Conservation (phyloP, 2,113 vertebrate species). For the Thunnus maccoyii region DNA sequence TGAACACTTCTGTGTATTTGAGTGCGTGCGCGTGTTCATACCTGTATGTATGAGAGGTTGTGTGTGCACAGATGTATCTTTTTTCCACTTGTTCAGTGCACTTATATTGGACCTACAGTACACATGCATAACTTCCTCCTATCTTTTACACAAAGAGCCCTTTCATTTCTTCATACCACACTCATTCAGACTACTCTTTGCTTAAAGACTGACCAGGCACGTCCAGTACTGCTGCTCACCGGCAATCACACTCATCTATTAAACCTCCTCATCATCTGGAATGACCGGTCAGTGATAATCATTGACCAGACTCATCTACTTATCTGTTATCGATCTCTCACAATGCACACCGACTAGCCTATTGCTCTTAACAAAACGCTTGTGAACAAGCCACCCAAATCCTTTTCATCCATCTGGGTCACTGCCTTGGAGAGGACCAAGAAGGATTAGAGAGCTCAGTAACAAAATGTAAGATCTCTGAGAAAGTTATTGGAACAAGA, state of each 20-base stretch:
- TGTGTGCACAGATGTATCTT: slow-evolving; percentile 71
- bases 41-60: slow-evolving; percentile 56
- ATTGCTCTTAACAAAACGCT: slow-evolving; percentile 51
- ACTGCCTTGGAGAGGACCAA: slow-evolving; percentile 65
- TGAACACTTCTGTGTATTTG: slow-evolving; percentile 69
- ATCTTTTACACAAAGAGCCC: slow-evolving; percentile 55
- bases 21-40: slow-evolving; percentile 57
- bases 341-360: slow-evolving; percentile 31
- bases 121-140: slow-evolving; percentile 63
- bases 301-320: slow-evolving; percentile 34
- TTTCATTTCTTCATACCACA: slow-evolving; percentile 38
- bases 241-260: slow-evolving; percentile 7
- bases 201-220: slow-evolving; percentile 45
- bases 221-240: slow-evolving; percentile 39
- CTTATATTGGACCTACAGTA: slow-evolving; percentile 81
- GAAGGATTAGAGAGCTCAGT: slow-evolving; percentile 62
- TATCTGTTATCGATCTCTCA: slow-evolving; percentile 18
- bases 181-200: slow-evolving; percentile 38
- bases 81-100: slow-evolving; percentile 80
- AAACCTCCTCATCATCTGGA: slow-evolving; percentile 40
- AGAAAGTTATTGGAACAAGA: slow-evolving; percentile 35
- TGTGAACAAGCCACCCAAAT: slow-evolving; percentile 40
- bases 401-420: slow-evolving; percentile 49
- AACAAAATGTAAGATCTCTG: slow-evolving; percentile 31
- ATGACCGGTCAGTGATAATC: slow-evolving; percentile 41